Conservation (phyloP, 2,113 vertebrate genomes). For the Trochalopteron elliotii region DNA sequence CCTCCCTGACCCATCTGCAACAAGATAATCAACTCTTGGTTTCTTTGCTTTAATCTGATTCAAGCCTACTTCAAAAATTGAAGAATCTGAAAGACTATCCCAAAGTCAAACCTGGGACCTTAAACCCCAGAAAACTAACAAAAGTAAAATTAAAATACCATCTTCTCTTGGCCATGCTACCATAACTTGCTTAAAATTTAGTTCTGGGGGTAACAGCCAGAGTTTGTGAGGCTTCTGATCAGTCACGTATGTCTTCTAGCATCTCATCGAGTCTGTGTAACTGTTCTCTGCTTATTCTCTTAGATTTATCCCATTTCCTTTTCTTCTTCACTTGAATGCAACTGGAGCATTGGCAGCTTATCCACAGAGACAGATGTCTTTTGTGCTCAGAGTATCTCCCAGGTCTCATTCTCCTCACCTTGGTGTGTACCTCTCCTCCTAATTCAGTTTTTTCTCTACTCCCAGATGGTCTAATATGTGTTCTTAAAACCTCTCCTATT, state of each 20-base stretch:
- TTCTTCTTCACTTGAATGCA: not conserved
- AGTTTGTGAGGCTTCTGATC: not conserved
- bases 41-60: not conserved
- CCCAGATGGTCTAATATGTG: not conserved
- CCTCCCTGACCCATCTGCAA: not conserved
- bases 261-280: not conserved
- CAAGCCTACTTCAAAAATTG: not conserved
- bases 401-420: not conserved
- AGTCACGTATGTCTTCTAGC: not conserved
- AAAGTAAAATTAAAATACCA: not conserved
- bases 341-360: not conserved
- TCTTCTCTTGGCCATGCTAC: not conserved
- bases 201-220: not conserved
- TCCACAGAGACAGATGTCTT: not conserved
- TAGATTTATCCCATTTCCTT: not conserved
- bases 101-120: not conserved
- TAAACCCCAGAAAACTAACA: not conserved
- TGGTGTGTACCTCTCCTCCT: not conserved
- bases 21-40: not conserved
- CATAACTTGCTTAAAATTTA: not conserved
- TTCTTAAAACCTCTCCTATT: slow-evolving; percentile 8
- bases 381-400: not conserved
- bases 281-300: not conserved
- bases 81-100: not conserved
- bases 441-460: not conserved